phyloP scores from a whole-genome alignment of 1,140 invertebrate genomes.

The Plodia interpunctella region DNA sequence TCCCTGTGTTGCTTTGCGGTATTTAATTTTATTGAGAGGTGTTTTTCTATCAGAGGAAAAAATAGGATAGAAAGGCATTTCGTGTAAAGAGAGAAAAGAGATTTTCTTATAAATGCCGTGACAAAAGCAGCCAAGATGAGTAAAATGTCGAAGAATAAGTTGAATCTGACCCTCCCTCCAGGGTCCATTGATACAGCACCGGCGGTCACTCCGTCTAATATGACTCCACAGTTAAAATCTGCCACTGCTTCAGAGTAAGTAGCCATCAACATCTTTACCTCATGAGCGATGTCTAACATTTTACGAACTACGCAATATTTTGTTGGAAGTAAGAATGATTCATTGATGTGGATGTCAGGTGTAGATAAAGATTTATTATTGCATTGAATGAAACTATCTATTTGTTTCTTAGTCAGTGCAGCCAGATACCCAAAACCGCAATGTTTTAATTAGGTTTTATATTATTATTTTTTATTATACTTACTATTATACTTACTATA shows the following conservation, averaged over 20 bases:
- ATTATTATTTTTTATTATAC: too few relatives aligned
- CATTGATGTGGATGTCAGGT: too few relatives aligned
- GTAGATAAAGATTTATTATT: too few relatives aligned
- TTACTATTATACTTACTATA: too few relatives aligned
- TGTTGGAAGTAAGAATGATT: too few relatives aligned
- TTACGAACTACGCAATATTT: background rate
- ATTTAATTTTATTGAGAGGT: too few relatives aligned
- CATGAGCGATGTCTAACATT: background rate
- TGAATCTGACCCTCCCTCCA: conserved; percentile 93
- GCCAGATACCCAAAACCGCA: too few relatives aligned
- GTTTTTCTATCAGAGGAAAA: too few relatives aligned
- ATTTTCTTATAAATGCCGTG: conserved; percentile 43
- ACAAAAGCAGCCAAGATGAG: conserved; percentile 54
- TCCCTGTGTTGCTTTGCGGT: too few relatives aligned
- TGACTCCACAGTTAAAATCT: conserved; percentile 80
- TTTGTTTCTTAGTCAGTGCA: too few relatives aligned
- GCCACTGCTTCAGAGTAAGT: conserved; percentile 83
- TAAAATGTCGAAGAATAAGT: conserved; percentile 94
- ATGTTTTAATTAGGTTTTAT: too few relatives aligned
- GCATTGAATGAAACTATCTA: background rate
- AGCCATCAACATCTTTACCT: background rate
- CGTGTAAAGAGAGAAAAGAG: conserved; percentile 3
- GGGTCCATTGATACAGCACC: conserved; percentile 88
- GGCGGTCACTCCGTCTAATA: conserved; percentile 84
- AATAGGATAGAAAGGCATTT: background rate